Percentiles rank a stretch among this genome's conserved stretches.
phyloP scores from a whole-genome alignment of 37 sponge, comb jelly and placozoan species.

The Corticium candelabrum region DNA sequence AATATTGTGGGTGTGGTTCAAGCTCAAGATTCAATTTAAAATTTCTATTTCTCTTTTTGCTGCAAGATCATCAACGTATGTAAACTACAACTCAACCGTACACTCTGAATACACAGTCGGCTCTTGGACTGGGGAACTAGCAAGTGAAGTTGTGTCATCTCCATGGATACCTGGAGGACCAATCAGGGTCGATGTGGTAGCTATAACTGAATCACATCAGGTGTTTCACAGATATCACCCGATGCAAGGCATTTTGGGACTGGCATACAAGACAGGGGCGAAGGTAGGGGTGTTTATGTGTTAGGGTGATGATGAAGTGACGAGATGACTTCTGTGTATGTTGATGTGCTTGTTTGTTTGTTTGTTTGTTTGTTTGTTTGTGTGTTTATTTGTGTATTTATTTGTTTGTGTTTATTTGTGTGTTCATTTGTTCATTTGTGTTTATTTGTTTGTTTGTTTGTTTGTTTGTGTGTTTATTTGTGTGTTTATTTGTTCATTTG shows the following conservation, averaged over 20 bases:
- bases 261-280: conserved; percentile 29
- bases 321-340: not conserved
- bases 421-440: too few relatives aligned
- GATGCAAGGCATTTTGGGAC: conserved; percentile 43
- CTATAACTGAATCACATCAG: conserved; percentile 17
- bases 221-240: conserved; percentile 16
- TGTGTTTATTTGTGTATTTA: too few relatives aligned
- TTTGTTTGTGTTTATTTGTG: too few relatives aligned
- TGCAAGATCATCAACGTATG: conserved; percentile 3
- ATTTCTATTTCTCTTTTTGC: not conserved
- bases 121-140: conserved; percentile 20
- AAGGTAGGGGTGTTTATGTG: conserved; percentile 16
- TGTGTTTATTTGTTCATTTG: too few relatives aligned
- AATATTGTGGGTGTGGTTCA: too few relatives aligned
- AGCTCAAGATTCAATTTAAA: too few relatives aligned
- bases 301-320: too few relatives aligned
- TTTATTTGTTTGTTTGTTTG: too few relatives aligned
- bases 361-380: too few relatives aligned
- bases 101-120: conserved; percentile 29
- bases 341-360: not conserved
- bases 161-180: not conserved
- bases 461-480: too few relatives aligned
- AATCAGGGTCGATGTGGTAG: conserved; percentile 2
- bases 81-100: conserved; percentile 2
- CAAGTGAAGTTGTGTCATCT: conserved; percentile 7